Conservation (phyloP, 2,797 vertebrate species). For the Crenuchus spilurus region DNA sequence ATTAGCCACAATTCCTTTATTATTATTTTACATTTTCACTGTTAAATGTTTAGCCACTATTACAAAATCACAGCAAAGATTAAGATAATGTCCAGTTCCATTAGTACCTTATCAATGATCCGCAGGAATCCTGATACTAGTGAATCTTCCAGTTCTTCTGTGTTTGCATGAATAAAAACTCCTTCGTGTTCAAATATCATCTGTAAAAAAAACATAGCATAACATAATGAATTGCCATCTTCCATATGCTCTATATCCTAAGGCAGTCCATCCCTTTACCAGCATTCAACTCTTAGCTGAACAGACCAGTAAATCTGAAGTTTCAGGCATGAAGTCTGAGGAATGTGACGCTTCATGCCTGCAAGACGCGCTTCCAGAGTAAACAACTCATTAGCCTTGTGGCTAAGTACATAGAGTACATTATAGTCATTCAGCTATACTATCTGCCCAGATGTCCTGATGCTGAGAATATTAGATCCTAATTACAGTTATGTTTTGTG, state of each 20-base stretch:
- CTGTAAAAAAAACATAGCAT: conserved; percentile 63
- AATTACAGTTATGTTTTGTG: no score
- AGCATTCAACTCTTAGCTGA: conserved; percentile 1
- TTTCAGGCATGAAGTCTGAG: neutral
- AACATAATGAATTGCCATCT: neutral
- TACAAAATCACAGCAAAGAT: neutral
- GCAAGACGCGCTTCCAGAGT: neutral
- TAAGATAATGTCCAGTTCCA: neutral
- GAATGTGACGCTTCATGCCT: conserved; percentile 1
- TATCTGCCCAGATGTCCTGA: neutral
- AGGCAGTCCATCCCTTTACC: neutral
- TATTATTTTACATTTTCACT: neutral
- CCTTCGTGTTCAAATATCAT: conserved; percentile 91
- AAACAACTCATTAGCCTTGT: neutral
- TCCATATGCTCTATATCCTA: neutral
- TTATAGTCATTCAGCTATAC: neutral
- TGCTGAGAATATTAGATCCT: neutral
- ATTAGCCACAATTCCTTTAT: neutral
- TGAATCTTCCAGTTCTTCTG: conserved; percentile 81
- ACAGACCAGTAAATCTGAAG: neutral
- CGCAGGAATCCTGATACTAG: conserved; percentile 86
- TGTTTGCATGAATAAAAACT: conserved; percentile 88
- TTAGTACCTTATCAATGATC: conserved; percentile 88
- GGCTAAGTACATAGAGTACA: neutral
- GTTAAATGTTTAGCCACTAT: neutral